Conservation (phyloP, 2,888 invertebrate genomes). For the Sthenelais limicola region DNA sequence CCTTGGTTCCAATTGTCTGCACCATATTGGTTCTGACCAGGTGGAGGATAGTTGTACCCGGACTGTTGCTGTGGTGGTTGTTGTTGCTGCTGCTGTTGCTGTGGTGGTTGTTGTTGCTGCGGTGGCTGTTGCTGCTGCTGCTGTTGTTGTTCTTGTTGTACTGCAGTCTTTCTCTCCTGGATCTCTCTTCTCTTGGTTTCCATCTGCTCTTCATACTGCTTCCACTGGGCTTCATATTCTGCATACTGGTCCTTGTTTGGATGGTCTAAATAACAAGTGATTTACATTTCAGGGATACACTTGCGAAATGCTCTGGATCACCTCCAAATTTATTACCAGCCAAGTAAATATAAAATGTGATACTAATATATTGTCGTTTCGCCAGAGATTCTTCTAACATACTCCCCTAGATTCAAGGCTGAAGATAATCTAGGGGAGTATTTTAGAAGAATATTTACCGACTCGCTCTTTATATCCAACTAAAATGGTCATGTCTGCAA, state of each 20-base stretch:
- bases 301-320: no score
- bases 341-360: no score
- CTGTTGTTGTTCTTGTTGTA: slow-evolving; percentile 35
- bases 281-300: no score
- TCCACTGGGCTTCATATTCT: slow-evolving; percentile 90
- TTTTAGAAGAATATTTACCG: no score
- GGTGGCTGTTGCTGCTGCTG: slow-evolving; percentile 33
- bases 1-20: slow-evolving; percentile 38
- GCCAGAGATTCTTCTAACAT: no score
- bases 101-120: slow-evolving; percentile 35
- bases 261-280: slow-evolving; percentile 81
- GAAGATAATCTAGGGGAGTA: no score
- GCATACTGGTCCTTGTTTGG: slow-evolving; percentile 81
- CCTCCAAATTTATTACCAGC: no score
- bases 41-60: neutral
- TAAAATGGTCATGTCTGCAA: no score
- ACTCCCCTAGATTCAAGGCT: no score
- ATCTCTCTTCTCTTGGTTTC: slow-evolving; percentile 63
- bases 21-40: no score
- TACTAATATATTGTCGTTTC: no score
- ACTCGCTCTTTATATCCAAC: no score
- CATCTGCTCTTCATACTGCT: slow-evolving; percentile 76
- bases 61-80: neutral
- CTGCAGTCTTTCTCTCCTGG: slow-evolving; percentile 55
- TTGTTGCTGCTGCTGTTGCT: slow-evolving; percentile 15